phyloP scores from a whole-genome alignment of 2,113 vertebrate species.

The Grammomys dolichurus region DNA sequence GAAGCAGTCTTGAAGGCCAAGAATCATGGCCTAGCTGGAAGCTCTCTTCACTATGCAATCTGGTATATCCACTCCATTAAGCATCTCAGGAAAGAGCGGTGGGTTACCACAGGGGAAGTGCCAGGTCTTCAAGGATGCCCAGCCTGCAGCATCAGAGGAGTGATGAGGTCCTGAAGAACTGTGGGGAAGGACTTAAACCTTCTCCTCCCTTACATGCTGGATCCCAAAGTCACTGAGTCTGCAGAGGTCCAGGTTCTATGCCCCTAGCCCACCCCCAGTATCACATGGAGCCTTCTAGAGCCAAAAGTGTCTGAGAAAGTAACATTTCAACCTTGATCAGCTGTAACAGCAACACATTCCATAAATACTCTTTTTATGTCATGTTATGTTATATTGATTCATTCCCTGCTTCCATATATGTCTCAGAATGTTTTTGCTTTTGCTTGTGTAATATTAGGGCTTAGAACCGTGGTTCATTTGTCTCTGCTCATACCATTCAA shows the following conservation, averaged over 20 bases:
- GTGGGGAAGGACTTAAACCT: not conserved
- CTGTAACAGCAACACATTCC: not conserved
- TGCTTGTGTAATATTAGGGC: not conserved
- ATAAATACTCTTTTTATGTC: not conserved
- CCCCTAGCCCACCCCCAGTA: accelerated
- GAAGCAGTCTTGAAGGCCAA: not conserved
- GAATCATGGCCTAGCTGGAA: not conserved
- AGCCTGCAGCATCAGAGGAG: not conserved
- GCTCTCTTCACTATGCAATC: too few relatives aligned
- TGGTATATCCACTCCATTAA: not conserved
- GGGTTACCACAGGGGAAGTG: not conserved
- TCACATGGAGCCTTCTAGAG: not conserved
- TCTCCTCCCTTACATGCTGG: too few relatives aligned
- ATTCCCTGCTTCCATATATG: not conserved
- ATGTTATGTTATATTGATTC: not conserved
- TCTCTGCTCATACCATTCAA: not conserved
- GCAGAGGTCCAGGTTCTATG: not conserved
- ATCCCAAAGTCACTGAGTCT: not conserved
- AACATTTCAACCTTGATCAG: not conserved
- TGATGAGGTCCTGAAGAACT: not conserved
- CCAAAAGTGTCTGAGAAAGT: not conserved
- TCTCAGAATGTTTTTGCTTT: not conserved
- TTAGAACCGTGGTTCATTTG: not conserved
- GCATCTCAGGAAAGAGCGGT: not conserved
- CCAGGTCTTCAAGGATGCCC: not conserved